A percentile compares a stretch with the other conserved stretches of the same genome.
phyloP scores from a whole-genome alignment of 2,797 vertebrate genomes.

The Peromyscus nudipes region DNA sequence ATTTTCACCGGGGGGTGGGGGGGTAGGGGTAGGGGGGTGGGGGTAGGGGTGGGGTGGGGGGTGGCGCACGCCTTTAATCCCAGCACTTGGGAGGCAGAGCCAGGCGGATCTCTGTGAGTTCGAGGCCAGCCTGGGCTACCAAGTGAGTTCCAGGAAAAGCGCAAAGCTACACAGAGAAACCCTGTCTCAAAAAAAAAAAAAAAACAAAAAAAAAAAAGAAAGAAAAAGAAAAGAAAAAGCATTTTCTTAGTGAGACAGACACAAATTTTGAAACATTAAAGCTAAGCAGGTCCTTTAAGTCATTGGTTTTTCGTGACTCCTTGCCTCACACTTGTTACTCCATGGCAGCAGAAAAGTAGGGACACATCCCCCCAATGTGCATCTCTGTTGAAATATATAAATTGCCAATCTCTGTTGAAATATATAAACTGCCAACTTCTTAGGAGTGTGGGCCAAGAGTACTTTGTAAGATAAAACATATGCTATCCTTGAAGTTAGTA shows the following conservation, averaged over 20 bases:
- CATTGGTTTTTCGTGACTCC: background rate
- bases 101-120: too few species aligned
- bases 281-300: background rate
- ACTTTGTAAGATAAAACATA: background rate
- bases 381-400: background rate
- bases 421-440: background rate
- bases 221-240: background rate
- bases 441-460: background rate
- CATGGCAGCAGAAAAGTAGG: background rate
- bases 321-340: background rate
- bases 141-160: too few species aligned
- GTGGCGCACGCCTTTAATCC: too few species aligned
- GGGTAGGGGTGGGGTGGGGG: too few species aligned
- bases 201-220: too few species aligned
- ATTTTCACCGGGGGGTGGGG: background rate
- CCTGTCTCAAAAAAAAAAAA: too few species aligned
- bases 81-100: too few species aligned
- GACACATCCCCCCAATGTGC: accelerated
- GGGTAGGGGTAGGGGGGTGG: too few species aligned
- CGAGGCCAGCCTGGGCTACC: too few species aligned
- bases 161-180: too few species aligned
- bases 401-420: background rate
- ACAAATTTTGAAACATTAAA: background rate
- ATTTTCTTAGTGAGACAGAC: background rate
- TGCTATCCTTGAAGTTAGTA: background rate